Evolutionary conservation across 2,113 vertebrate genomes (phyloP).

Genomic region (Egretta garzetta): DNA sequence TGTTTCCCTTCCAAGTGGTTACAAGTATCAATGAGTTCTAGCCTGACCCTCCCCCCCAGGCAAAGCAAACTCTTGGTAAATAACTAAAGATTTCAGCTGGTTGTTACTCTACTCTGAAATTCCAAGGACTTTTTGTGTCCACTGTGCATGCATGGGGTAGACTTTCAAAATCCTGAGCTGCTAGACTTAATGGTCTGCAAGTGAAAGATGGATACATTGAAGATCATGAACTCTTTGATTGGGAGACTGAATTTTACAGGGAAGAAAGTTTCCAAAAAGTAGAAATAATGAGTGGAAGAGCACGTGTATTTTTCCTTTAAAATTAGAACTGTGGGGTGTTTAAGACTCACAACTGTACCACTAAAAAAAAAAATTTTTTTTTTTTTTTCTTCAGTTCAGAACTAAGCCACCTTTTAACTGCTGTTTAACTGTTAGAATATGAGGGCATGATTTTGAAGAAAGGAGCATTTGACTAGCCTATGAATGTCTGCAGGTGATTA

Average conservation of each 20-base stretch:
- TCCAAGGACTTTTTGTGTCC: neutral
- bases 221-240: neutral
- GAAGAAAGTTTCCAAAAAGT: conserved; percentile 19
- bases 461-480: conserved; percentile 62
- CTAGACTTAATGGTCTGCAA: conserved; percentile 62
- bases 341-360: conserved; percentile 50
- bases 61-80: neutral
- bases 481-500: conserved; percentile 75
- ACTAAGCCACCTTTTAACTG: conserved; percentile 63
- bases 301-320: neutral
- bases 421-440: conserved; percentile 65
- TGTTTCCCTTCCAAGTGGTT: conserved; percentile 61
- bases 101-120: conserved; percentile 43
- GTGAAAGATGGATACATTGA: conserved; percentile 22
- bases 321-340: conserved; percentile 34
- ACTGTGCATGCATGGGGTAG: conserved; percentile 39
- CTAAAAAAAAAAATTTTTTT: conserved; percentile 32
- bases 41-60: neutral
- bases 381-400: conserved; percentile 37
- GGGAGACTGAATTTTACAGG: conserved; percentile 34
- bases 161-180: conserved; percentile 43
- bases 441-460: conserved; percentile 66
- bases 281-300: neutral
- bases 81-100: conserved; percentile 24
- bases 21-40: conserved; percentile 19